phyloP scores from a whole-genome alignment of 2,113 vertebrate species.

The Malurus cyaneus region DNA sequence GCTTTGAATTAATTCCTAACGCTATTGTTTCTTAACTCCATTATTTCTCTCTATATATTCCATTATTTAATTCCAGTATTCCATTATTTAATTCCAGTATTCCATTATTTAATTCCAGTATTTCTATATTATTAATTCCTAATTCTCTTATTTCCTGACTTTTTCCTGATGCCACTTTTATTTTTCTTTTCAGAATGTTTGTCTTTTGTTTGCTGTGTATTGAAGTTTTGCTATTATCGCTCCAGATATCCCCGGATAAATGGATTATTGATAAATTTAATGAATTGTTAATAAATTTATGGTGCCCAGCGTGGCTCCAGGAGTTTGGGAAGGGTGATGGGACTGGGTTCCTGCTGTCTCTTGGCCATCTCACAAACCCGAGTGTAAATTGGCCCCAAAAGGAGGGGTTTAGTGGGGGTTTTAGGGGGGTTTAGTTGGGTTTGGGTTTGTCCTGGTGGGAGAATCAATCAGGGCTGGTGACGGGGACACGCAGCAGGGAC shows the following conservation, averaged over 20 bases:
- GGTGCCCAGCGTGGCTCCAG: neutral
- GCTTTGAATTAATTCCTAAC: neutral
- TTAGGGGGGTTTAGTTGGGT: neutral
- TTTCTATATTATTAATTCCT: neutral
- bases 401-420: constrained; percentile 26
- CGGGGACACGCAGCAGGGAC: neutral
- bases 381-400: neutral
- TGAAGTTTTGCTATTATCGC: neutral
- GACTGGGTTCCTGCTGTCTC: neutral
- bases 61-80: neutral
- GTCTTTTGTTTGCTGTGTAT: neutral
- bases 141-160: neutral
- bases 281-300: neutral
- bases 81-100: neutral
- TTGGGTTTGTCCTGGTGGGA: constrained; percentile 42
- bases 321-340: neutral
- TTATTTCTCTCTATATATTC: neutral
- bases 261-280: neutral
- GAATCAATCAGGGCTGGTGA: constrained; percentile 23
- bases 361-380: neutral
- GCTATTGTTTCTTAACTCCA: neutral
- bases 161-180: neutral
- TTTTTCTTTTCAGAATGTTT: neutral
- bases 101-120: neutral
- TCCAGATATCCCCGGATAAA: neutral